Base-by-base conservation (phyloP, 2,113 vertebrate genomes). In the Hiodon tergisus region DNA sequence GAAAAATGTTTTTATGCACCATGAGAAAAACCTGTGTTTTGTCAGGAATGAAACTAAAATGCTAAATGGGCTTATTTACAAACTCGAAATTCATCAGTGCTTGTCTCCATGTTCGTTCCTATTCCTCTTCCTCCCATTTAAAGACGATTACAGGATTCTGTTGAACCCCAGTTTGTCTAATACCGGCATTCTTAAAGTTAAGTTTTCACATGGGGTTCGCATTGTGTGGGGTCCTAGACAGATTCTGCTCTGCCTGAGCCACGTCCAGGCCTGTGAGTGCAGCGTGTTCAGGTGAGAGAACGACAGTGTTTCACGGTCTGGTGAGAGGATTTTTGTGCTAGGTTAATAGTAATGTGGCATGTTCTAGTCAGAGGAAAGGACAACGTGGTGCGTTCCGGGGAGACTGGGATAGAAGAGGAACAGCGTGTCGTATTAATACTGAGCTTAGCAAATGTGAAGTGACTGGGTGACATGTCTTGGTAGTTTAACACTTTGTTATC, bases 391-490 rank as follows among this genome's bases (percentile, higher is more conserved):
- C 54, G 61, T 65, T 70, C 50, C 70, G 66, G 74, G 53, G 17
- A 17, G 51, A 11, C 51, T 55, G 31, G 50, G 68, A 62, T 11
- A 47, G 51, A n/a, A 48, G 60, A 76, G 67, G 81, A 77, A 77
- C 78, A 73, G 75, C 76, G 72, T 81, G 77, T 77, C 78, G 76
- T 75, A 67, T 79, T 73, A 73, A 69, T 78, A 76, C 46, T 47
- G 6, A 54, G 77, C 72, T 82, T 80, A 82, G 79, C 77, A 69
- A 80, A 82, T 75, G 81, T 77, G 76, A 80, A 82, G 79, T 77
- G 78, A 80, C 81, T 81, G 80, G 75, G 72, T 77, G 77, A 82
- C 79, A 80, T 78, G 79, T 77, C 72, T 71, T 76, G 77, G 81
- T 80, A 69, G 69, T 72, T 78, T 80, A 78, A 78, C 76, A 78